A percentile compares a stretch with the other conserved stretches of the same genome.
Conservation (phyloP, 2,113 vertebrate genomes). For the Sebastes fasciatus region DNA sequence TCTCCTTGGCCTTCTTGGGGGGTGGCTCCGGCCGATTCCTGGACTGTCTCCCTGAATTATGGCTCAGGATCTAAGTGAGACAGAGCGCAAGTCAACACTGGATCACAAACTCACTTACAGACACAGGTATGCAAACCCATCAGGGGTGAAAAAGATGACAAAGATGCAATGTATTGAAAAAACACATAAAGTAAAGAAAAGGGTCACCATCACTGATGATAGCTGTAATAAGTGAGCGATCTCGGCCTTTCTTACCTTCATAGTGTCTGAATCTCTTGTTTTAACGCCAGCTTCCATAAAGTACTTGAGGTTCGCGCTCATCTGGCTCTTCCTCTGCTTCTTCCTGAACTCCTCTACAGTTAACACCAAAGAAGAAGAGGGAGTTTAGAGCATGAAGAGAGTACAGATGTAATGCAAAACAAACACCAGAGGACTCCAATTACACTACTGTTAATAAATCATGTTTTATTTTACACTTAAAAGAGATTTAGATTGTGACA, state of each 20-base stretch:
- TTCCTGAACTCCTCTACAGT: constrained; percentile 82
- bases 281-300: constrained; percentile 64
- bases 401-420: too few species aligned
- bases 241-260: constrained; percentile 68
- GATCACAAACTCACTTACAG: too few species aligned
- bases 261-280: constrained; percentile 53
- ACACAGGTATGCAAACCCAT: too few species aligned
- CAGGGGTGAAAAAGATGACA: too few species aligned
- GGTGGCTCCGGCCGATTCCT: constrained; percentile 52
- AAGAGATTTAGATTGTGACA: too few species aligned
- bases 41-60: constrained; percentile 76
- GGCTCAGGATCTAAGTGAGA: constrained; percentile 73
- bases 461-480: too few species aligned
- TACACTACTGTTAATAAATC: too few species aligned
- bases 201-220: too few species aligned
- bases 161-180: too few species aligned
- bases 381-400: background rate
- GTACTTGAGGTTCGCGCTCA: constrained; percentile 77
- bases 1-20: constrained; percentile 44
- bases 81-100: background rate
- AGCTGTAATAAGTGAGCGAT: too few species aligned
- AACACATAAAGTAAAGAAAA: too few species aligned
- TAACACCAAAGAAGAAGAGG: background rate
- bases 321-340: constrained; percentile 77
- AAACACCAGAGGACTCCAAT: too few species aligned